Evolutionary conservation across 2,888 invertebrate genomes (phyloP), one percentile per base, ranked within the genome.

Genomic region (Patella pellucida): DNA sequence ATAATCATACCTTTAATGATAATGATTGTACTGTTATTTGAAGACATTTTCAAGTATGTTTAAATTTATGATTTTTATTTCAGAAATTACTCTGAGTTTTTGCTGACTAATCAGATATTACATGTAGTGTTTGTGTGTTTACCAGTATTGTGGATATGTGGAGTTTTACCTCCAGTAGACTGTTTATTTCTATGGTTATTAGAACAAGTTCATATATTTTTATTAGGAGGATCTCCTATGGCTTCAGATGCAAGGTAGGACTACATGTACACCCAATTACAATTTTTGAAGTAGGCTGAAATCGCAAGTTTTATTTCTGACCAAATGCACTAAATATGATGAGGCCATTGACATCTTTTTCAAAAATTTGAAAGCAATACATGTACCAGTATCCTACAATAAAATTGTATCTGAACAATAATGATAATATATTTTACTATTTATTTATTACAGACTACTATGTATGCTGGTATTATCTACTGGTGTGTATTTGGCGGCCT

Each of bases 141-240:
- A 71, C 89, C 89, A 9, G 51, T 90, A 62, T 75, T 88, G 16
- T 90, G 89, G 89, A 83, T 84, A 19, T 71, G 85, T 16, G 90
- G 90, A 0, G 71, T 89, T n/a, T 79, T 89, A 51, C 86, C 89
- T 7, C 89, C 90, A 23, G 74, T 88, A n/a, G 89, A 89, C 79
- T 86, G 87, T 19, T 82, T 89, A 69, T 71, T 89, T n/a, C 78
- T 88, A 41, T 89, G 88, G 86, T 74, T 85, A 41, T 75, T 85
- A 62, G 89, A 89, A 74, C 89, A 90, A 78, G 81, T 79, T 16
- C 86, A 85, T 78, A 83, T 89, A 12, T 83, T 86, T 77, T 72
- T 89, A 74, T 84, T 86, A 50, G 90, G 89, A 14, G 90, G 90
- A 52, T 89, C 89, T 1, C 85, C 86, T 19, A 86, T 87, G 82